Evolutionary conservation across 2,113 vertebrate species (phyloP), one percentile per base, ranked within the genome.

Genomic region (Chaetura pelagica): DNA sequence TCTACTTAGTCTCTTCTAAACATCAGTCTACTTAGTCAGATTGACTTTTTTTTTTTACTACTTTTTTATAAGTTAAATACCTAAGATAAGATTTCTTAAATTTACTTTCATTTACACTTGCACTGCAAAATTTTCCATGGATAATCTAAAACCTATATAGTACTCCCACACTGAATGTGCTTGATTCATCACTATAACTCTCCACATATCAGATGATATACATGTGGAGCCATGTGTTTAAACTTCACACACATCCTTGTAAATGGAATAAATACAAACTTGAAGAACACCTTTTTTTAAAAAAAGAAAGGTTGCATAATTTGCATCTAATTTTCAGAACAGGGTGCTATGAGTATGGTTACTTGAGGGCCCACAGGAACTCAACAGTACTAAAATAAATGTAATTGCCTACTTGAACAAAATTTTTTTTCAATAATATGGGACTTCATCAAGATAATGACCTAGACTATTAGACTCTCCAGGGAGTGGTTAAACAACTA

Each of bases 101-200:
- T 67, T 87, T 78, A 57, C 20, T 73, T 57, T 78, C 17, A 51
- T 72, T 62, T 84, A 72, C 11, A 34, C 10, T 80, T 80, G 61
- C 15, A 68, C 5, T 12, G 24, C 10, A 49, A 75, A n/a, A 12
- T 93, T 87, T 84, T 81, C 44, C 46, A 30, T 38, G 29, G 9
- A 63, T 34, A 38, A 51, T 35, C 29, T 46, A 54, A 54, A 57
- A 81, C 0, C 0, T 24, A 49, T 1, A 2, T 18, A 58, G 4
- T 49, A 74, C 40, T 62, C 22, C 29, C 21, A 58, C 16, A 58
- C 0, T 20, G 22, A 51, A 59, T 22, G 34, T 66, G 9, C 24
- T 55, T 71, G 4, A 16, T 64, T 14, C 26, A 24, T 21, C 21
- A 19, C 22, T 75, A 3, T 10, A 89, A 49, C 5, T 8, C 1